Evolutionary conservation across 2,888 invertebrate species (phyloP).

Genomic region (Eumerus sabulonum): DNA sequence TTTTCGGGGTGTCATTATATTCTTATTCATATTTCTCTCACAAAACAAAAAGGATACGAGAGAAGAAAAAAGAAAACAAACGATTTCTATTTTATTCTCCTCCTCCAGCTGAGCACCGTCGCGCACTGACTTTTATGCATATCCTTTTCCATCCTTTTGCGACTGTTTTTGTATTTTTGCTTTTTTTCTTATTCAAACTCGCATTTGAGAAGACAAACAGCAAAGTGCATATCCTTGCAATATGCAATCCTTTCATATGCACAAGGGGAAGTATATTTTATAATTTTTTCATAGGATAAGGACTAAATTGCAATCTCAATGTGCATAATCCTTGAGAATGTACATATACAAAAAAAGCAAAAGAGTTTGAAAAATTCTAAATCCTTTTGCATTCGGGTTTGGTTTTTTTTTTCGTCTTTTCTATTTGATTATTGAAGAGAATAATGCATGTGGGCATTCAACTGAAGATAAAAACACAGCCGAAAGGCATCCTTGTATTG

Average conservation of each 20-base stretch:
- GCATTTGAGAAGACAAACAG: conserved; percentile 51
- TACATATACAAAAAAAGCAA: neutral
- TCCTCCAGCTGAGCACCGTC: too few species aligned
- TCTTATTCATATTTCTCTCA: conserved; percentile 55
- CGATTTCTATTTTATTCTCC: neutral
- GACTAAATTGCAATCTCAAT: conserved; percentile 64
- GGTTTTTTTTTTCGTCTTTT: neutral
- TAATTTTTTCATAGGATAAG: conserved; percentile 69
- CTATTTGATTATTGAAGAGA: conserved; percentile 37
- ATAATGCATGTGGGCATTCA: conserved; percentile 53
- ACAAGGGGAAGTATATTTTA: conserved; percentile 52
- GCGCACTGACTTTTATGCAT: neutral
- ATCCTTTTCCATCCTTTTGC: conserved; percentile 2
- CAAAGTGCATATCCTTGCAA: conserved; percentile 65
- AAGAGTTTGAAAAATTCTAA: conserved; percentile 23
- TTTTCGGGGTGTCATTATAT: conserved; percentile 63
- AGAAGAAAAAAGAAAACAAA: conserved; percentile 14
- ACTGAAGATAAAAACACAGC: conserved; percentile 37
- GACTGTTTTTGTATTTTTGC: conserved; percentile 26
- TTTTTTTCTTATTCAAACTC: conserved; percentile 30
- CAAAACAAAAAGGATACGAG: conserved; percentile 2
- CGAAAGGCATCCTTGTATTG: conserved; percentile 24
- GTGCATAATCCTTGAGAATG: conserved; percentile 60
- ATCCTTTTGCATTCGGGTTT: conserved; percentile 20
- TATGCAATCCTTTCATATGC: conserved; percentile 24